Conservation (phyloP, 2,888 invertebrate genomes). For the Drosophila neotestacea region DNA sequence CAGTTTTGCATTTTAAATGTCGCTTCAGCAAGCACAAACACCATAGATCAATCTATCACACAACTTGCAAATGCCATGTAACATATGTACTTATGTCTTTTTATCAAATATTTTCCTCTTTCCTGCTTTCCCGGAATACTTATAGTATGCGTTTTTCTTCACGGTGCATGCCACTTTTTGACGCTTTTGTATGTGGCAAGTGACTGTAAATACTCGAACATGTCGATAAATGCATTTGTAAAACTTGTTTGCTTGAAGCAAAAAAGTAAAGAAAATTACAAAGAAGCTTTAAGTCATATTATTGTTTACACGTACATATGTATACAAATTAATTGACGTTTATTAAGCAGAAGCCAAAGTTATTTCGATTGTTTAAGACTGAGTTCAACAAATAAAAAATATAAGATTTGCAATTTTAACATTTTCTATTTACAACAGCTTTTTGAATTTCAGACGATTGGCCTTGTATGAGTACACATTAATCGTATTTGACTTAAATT, state of each 20-base stretch:
- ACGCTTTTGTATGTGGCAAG: conserved; percentile 4
- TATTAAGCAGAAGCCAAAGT: background rate
- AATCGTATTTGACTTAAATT: conserved; percentile 9
- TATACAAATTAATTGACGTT: background rate
- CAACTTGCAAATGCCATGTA: conserved; percentile 13
- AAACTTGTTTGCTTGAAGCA: background rate
- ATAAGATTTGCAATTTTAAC: conserved; percentile 25
- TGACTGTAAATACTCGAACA: conserved; percentile 9
- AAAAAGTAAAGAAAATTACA: conserved; percentile 2
- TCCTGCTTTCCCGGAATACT: background rate
- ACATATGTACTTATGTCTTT: conserved; percentile 9
- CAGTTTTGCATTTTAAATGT: conserved; percentile 11
- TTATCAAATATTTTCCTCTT: conserved; percentile 16
- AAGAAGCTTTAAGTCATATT: background rate
- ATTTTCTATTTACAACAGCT: background rate
- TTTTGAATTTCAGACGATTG: background rate
- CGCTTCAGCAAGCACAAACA: conserved; percentile 33
- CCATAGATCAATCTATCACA: conserved; percentile 49
- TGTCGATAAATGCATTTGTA: conserved; percentile 6
- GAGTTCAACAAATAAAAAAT: conserved; percentile 17
- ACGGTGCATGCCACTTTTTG: conserved; percentile 3
- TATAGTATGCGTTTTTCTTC: conserved; percentile 1
- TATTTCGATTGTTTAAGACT: background rate
- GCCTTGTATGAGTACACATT: conserved; percentile 16
- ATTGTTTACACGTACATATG: background rate